Evolutionary conservation across 2,888 invertebrate genomes (phyloP).

Genomic region (Muschampia staudingeri): DNA sequence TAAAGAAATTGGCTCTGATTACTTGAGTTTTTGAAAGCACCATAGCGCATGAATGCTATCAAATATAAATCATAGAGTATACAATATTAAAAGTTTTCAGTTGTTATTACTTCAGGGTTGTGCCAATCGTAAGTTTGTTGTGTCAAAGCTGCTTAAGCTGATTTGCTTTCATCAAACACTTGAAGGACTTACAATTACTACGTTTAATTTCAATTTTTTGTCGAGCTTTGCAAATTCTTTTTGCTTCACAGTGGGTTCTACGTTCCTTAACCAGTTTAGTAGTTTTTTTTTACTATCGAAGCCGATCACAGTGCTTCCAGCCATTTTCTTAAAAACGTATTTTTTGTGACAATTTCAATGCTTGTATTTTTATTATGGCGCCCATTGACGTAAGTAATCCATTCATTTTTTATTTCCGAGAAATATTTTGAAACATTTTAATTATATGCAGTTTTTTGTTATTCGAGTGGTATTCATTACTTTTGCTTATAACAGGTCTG

Average conservation of each 20-base stretch:
- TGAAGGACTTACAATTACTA: conserved; percentile 10
- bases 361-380: conserved; percentile 25
- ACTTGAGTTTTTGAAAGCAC: too few relatives aligned
- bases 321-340: conserved; percentile 20
- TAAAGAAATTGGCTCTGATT: too few relatives aligned
- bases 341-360: conserved; percentile 34
- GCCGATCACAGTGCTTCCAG: background rate
- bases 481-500: background rate
- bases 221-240: conserved; percentile 37
- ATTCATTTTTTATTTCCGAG: conserved; percentile 31
- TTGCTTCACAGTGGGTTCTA: conserved; percentile 57
- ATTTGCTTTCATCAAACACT: background rate
- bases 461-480: background rate
- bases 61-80: too few relatives aligned
- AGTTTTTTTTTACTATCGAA: conserved; percentile 11
- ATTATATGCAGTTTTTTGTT: background rate
- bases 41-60: too few relatives aligned
- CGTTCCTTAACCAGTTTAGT: conserved; percentile 52
- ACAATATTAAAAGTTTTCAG: too few relatives aligned
- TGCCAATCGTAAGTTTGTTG: background rate
- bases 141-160: background rate
- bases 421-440: conserved; percentile 26
- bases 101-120: background rate
- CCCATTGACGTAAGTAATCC: conserved; percentile 30
- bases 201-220: conserved; percentile 24